These are phyloP conservation scores for Barypeithes pellucidus DNA, from an alignment of 2,888 invertebrate genomes.

Conservation along the genomic window DNA sequence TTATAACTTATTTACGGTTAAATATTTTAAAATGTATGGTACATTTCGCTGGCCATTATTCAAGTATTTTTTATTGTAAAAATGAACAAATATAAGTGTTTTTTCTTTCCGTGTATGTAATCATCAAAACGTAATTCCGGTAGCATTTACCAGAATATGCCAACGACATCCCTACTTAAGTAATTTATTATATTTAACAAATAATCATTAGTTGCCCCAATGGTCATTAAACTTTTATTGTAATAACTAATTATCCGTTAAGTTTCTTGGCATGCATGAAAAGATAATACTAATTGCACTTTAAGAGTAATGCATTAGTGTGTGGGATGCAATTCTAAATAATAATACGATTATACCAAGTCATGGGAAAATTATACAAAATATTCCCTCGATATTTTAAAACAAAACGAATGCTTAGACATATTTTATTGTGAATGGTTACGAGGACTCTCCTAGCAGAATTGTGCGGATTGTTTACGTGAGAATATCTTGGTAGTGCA, in stretches of 20 bases:
- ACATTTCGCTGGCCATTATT: too few species aligned
- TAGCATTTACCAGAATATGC: neutral
- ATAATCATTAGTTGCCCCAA: conserved; percentile 6
- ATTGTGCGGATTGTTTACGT: conserved; percentile 14
- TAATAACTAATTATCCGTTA: conserved; percentile 9
- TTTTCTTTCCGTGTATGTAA: too few species aligned
- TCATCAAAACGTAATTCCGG: conserved; percentile 3
- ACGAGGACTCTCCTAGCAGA: conserved; percentile 25
- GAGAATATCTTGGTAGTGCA: neutral
- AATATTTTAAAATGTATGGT: too few species aligned
- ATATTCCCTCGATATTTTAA: conserved; percentile 23
- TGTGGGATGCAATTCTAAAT: conserved; percentile 10
- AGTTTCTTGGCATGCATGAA: conserved; percentile 13
- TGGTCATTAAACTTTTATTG: conserved; percentile 1
- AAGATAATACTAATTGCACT: conserved; percentile 20
- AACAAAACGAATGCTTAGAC: conserved; percentile 10
- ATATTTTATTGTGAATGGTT: conserved; percentile 25
- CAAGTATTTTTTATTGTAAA: too few species aligned
- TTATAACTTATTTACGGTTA: too few species aligned
- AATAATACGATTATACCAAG: conserved; percentile 23
- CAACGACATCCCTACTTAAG: neutral
- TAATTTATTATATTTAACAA: conserved; percentile 6
- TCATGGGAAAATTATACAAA: conserved; percentile 28
- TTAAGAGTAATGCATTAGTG: conserved; percentile 14
- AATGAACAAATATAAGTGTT: too few species aligned